Percentiles rank a stretch among this genome's conserved stretches.
phyloP scores from a whole-genome alignment of 2,888 invertebrate genomes.

The Parascotia fuliginaria region DNA sequence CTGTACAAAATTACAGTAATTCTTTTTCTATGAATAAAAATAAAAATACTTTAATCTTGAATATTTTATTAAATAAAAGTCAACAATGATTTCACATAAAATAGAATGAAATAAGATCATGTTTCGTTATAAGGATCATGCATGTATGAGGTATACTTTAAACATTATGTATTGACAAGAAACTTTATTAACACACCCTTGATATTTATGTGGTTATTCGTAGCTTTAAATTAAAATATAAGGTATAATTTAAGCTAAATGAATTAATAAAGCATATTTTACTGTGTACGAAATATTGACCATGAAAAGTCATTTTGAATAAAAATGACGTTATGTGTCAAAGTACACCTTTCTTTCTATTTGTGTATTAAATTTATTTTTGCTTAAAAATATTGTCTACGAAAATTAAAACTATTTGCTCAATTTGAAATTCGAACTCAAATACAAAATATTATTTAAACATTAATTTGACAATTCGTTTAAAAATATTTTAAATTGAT shows the following conservation, averaged over 20 bases:
- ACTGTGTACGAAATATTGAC: conserved; percentile 58
- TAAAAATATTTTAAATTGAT: conserved; percentile 1
- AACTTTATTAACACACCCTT: conserved; percentile 53
- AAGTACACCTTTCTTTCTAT: conserved; percentile 57
- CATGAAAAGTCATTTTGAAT: conserved; percentile 63
- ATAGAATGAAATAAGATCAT: conserved; percentile 62
- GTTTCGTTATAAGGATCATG: conserved; percentile 63
- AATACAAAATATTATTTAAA: conserved; percentile 16
- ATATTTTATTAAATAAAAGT: conserved; percentile 81
- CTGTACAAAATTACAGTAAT: no score
- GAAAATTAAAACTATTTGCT: conserved; percentile 21
- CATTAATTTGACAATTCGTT: conserved; percentile 1
- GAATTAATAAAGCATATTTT: conserved; percentile 39
- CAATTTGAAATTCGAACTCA: conserved; percentile 7
- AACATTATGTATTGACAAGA: conserved; percentile 43
- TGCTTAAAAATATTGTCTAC: conserved; percentile 26
- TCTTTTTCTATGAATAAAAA: conserved; percentile 10
- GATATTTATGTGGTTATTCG: conserved; percentile 35
- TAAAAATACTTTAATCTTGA: conserved; percentile 48
- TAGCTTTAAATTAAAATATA: conserved; percentile 30
- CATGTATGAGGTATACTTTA: conserved; percentile 44
- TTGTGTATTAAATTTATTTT: conserved; percentile 20
- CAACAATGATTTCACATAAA: conserved; percentile 80
- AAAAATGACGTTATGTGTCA: conserved; percentile 70
- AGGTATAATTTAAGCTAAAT: conserved; percentile 26